Conservation (phyloP, 2,113 vertebrate species). For the Lampris incognitus region DNA sequence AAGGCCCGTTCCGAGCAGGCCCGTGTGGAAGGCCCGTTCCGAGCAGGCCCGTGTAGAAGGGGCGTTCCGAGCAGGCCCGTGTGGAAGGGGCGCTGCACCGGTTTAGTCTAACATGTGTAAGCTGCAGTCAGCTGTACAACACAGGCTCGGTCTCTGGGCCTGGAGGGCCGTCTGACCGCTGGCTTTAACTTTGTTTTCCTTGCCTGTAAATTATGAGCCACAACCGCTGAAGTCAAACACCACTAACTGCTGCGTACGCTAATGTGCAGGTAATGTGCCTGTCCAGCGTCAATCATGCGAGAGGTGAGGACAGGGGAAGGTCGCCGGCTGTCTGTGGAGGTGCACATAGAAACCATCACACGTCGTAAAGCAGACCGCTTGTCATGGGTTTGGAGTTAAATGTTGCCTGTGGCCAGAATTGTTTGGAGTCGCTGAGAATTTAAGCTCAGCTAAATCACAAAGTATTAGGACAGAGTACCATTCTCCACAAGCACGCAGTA, state of each 20-base stretch:
- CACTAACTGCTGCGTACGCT: constrained; percentile 57
- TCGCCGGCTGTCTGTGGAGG: background rate
- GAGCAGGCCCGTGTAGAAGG: too few species aligned
- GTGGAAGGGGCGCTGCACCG: too few species aligned
- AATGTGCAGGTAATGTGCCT: constrained; percentile 37
- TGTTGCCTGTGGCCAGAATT: too few species aligned
- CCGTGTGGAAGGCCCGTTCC: too few species aligned
- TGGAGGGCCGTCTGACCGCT: constrained; percentile 57
- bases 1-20: too few species aligned
- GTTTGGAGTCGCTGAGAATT: too few species aligned
- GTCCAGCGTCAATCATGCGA: constrained; percentile 27
- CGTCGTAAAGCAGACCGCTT: background rate
- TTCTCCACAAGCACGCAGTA: too few species aligned
- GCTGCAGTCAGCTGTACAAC: constrained; percentile 67
- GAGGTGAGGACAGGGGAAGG: background rate
- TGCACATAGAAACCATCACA: background rate
- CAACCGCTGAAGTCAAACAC: constrained; percentile 67
- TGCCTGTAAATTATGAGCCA: constrained; percentile 63
- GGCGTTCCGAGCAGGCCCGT: too few species aligned
- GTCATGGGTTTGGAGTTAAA: too few species aligned
- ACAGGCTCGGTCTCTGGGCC: constrained; percentile 37
- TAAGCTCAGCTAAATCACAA: too few species aligned
- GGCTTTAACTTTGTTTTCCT: constrained; percentile 58
- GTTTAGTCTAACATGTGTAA: constrained; percentile 34
- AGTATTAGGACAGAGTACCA: too few species aligned